Conservation (phyloP, 2,113 vertebrate species). For the Burhinus oedicnemus region DNA sequence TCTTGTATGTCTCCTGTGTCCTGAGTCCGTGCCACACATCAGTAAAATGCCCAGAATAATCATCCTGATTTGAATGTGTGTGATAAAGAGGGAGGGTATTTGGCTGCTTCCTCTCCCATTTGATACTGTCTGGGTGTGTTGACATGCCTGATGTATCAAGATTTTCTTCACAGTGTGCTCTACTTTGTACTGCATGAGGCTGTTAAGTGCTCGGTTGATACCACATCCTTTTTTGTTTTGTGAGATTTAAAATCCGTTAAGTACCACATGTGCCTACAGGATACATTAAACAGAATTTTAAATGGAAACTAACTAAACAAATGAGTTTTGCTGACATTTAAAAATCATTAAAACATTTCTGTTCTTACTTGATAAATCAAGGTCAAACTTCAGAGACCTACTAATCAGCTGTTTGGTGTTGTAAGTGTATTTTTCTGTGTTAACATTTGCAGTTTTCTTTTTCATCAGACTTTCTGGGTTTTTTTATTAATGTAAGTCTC, state of each 20-base stretch:
- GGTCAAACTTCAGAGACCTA: background rate
- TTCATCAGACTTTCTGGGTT: background rate
- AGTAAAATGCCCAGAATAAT: background rate
- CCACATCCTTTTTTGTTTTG: background rate
- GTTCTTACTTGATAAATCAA: background rate
- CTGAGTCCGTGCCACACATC: background rate
- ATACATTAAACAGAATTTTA: background rate
- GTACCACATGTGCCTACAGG: background rate
- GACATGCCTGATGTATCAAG: conserved; percentile 22
- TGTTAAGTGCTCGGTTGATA: background rate
- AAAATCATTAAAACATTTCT: background rate
- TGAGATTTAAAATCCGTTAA: background rate
- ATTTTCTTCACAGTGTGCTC: background rate
- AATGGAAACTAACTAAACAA: background rate
- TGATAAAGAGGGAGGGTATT: background rate
- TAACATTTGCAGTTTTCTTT: background rate
- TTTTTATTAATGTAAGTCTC: background rate
- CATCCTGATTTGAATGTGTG: background rate
- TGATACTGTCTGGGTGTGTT: conserved; percentile 9
- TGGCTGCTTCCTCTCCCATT: conserved; percentile 3
- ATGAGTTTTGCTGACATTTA: background rate
- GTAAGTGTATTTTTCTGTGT: background rate
- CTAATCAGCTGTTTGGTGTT: background rate
- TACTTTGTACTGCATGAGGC: background rate
- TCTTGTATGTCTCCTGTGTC: background rate